These are phyloP conservation scores for Liodrosophila aerea DNA, from an alignment of 2,888 invertebrate genomes.

Conservation along the genomic window DNA sequence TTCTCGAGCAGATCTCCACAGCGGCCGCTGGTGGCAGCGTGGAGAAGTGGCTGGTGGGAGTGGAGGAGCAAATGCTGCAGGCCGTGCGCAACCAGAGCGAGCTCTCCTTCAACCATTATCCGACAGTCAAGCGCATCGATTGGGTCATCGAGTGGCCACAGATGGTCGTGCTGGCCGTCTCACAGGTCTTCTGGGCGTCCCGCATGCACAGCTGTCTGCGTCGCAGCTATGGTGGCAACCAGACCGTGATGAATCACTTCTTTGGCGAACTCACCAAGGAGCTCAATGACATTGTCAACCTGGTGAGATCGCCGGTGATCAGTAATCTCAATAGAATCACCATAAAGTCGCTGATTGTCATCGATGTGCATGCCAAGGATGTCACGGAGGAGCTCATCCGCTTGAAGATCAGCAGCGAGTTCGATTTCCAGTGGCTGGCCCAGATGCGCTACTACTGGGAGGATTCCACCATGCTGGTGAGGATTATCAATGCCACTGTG, in stretches of 20 bases:
- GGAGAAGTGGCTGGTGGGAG: constrained; percentile 86
- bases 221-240: constrained; percentile 80
- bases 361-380: constrained; percentile 89
- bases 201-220: constrained; percentile 84
- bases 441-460: constrained; percentile 89
- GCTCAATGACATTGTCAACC: constrained; percentile 84
- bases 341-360: constrained; percentile 87
- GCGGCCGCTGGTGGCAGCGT: constrained; percentile 85
- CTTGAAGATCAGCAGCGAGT: constrained; percentile 84
- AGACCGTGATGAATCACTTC: constrained; percentile 82
- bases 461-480: constrained; percentile 84
- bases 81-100: constrained; percentile 83
- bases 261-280: constrained; percentile 83
- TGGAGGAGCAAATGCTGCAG: constrained; percentile 86
- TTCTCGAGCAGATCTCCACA: constrained; percentile 83
- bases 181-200: constrained; percentile 87
- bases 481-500: constrained; percentile 87
- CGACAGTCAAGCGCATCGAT: constrained; percentile 81
- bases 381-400: constrained; percentile 85
- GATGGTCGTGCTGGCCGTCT: constrained; percentile 85
- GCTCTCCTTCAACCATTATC: constrained; percentile 82
- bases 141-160: constrained; percentile 86
- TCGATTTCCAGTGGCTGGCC: constrained; percentile 88
- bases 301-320: constrained; percentile 85
- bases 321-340: constrained; percentile 86